Base-by-base conservation (phyloP, 2,888 invertebrate genomes). In the Mantis religiosa region DNA sequence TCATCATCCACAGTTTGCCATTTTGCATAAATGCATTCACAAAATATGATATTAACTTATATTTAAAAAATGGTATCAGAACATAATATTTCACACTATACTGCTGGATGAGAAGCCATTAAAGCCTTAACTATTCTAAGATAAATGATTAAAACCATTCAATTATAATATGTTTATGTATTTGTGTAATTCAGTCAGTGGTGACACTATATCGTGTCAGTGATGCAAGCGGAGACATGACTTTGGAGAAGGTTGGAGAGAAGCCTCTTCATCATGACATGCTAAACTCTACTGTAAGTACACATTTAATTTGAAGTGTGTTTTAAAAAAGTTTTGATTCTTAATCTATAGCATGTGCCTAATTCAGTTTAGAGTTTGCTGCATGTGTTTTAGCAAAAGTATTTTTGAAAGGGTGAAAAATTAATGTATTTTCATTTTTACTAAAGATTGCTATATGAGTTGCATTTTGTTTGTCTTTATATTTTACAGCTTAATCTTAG, bases 241-340 rank as follows among this genome's bases (percentile, higher is more conserved):
- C 96, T 91, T 94, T 96, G 20, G 96, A 96, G 0, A 94, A 96
- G 9, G 94, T 98, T 12, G 93, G 95, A 4, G 93, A 96, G 88
- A 97, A 96, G 91, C 98, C 98, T 0, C 94, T 96, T 91, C 95
- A 95, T 82, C 96, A 97, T 92, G 95, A 96, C 28, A 94, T 96
- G 92, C 94, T 97, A 3, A 95, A 96, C 90, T 95, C 96, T 14
- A 95, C 96, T 92, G 96, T 96, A 92, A 92, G 90, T 90, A 82
- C 28, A 81, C 84, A 28, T 41, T 12, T 41, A 28, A 25, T 84
- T 84, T 71, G 54, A 20, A 20, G 54, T 71, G 25, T 20, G 15
- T 54, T 54, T 71, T 71, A 3, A 6, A 25, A 15, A 20, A 20
- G 6, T 71, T 20, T 71, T 71, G 20, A 71, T 15, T 20, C 25